Percentiles rank a stretch among this genome's conserved stretches.
These are phyloP conservation scores for Drosophila malerkotliana DNA, from an alignment of 1,140 invertebrate genomes.

Conservation along the genomic window DNA sequence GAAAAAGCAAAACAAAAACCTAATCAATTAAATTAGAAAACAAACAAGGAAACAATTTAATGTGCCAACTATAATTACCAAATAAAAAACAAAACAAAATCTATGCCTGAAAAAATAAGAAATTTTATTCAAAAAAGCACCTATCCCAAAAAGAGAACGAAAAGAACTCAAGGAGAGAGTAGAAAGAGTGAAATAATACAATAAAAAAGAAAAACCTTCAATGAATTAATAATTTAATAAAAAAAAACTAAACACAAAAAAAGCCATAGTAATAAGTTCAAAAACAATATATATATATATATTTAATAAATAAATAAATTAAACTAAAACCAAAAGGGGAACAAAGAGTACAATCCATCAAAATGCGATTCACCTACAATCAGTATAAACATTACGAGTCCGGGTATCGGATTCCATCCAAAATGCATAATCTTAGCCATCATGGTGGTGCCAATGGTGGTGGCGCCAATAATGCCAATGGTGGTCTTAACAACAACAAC, in stretches of 20 bases:
- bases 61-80: constrained; percentile 47
- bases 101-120: constrained; percentile 36
- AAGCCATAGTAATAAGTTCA: constrained; percentile 13
- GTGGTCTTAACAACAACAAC: constrained; percentile 29
- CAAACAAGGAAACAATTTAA: constrained; percentile 24
- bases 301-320: neutral
- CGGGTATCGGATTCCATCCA: constrained; percentile 82
- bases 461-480: constrained; percentile 18
- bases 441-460: constrained; percentile 33
- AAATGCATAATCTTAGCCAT: constrained; percentile 75
- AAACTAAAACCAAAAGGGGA: neutral
- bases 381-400: constrained; percentile 83
- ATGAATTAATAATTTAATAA: constrained; percentile 11
- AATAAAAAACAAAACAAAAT: constrained; percentile 42
- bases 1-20: constrained; percentile 15
- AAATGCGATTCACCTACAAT: constrained; percentile 83
- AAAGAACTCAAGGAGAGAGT: constrained; percentile 31
- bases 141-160: constrained; percentile 31
- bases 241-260: neutral
- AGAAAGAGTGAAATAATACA: constrained; percentile 16
- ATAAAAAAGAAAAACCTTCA: constrained; percentile 10
- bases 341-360: constrained; percentile 16
- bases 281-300: neutral
- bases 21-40: constrained; percentile 30
- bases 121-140: constrained; percentile 36